A percentile compares a stretch with the other conserved stretches of the same genome.
Conservation (phyloP, 2,888 invertebrate genomes). For the Hemicrepidius hirtus region DNA sequence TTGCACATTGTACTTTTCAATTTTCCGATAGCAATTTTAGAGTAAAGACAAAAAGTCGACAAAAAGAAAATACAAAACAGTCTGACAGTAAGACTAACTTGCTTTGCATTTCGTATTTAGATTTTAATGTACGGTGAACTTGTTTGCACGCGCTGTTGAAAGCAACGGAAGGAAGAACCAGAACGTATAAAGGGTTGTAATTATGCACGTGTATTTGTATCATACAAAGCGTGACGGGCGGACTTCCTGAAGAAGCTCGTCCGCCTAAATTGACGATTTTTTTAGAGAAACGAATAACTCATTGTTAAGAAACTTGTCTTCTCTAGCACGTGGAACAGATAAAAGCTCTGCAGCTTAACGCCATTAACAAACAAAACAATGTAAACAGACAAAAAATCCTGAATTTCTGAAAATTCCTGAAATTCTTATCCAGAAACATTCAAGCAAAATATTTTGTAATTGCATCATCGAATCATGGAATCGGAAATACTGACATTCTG, state of each 20-base stretch:
- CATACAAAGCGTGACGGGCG: constrained; percentile 53
- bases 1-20: no score
- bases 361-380: background rate
- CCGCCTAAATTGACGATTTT: constrained; percentile 40
- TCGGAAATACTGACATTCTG: no score
- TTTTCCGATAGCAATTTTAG: no score
- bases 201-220: constrained; percentile 58
- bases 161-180: constrained; percentile 54
- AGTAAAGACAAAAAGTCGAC: constrained; percentile 1
- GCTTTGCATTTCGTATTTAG: constrained; percentile 37
- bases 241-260: constrained; percentile 51
- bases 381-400: no score
- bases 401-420: no score
- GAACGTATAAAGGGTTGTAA: constrained; percentile 53
- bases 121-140: constrained; percentile 49
- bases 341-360: background rate
- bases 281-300: constrained; percentile 30
- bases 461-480: no score
- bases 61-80: constrained; percentile 20
- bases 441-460: no score
- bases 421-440: no score
- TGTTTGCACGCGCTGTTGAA: constrained; percentile 54
- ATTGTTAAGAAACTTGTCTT: constrained; percentile 37
- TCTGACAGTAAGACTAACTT: constrained; percentile 37
- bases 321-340: constrained; percentile 15